Evolutionary conservation across 2,113 vertebrate species (phyloP), one percentile per base, ranked within the genome.

Genomic region (Dicentrarchus labrax): DNA sequence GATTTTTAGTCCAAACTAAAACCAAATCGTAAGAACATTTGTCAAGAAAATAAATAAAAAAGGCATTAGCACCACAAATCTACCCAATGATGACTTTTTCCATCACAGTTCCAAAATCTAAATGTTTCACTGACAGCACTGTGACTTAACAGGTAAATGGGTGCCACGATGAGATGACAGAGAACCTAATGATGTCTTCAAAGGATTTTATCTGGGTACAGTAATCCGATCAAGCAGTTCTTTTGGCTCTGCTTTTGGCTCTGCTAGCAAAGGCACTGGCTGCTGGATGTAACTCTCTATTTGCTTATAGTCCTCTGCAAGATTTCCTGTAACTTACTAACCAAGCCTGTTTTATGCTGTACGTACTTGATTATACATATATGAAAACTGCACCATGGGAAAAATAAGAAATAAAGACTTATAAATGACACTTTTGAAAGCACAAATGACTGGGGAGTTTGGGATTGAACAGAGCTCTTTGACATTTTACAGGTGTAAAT

Each of bases 81-180:
- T 72, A 5, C 13, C 64, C 12, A 19, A 6, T 62, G 48, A 50
- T 39, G 4, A 17, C 45, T 9, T 30, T 66, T 51, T 78, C 45
- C 16, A 0, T 48, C 51, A 43, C 22, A 5, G 4, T 70, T 76
- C 22, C 16, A 16, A 43, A 13, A 72, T 71, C 24, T 68, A 72
- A 61, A 41, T 53, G 47, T 87, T 72, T 90, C 57, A 89, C 85
- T 73, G 71, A 87, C 57, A 76, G n/a, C 66, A 7, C 91, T 95
- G 86, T 96, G 80, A 94, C 86, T 95, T 91, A 85, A 95, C 97
- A 99, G 97, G 97, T 98, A 87, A 98, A 97, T 94, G 97, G 96
- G 91, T 96, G 96, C 96, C 92, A 81, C 12, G 94, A 89, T 76
- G 95, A 95, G 95, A 94, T 93, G 95, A 86, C 92, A 91, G 93